Conservation (phyloP, 2,113 vertebrate genomes). For the Brachypteracias leptosomus region DNA sequence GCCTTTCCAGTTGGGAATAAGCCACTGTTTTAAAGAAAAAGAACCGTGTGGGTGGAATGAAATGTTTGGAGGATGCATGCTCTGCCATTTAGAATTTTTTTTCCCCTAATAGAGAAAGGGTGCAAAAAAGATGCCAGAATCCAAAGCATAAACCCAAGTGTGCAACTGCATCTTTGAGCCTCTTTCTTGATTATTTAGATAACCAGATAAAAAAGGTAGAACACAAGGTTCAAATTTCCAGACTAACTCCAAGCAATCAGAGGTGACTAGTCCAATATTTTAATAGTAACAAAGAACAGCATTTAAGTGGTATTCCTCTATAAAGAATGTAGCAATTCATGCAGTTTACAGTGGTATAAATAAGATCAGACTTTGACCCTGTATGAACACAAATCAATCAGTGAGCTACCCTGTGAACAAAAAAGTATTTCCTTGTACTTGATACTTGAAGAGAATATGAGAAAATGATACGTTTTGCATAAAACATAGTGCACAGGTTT, state of each 20-base stretch:
- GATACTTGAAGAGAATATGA: background rate
- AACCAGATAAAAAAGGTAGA: background rate
- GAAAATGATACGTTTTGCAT: background rate
- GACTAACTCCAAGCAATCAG: background rate
- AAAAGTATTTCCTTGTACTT: background rate
- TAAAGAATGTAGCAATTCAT: background rate
- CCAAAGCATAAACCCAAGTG: background rate
- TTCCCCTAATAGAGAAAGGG: background rate
- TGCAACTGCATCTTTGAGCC: background rate
- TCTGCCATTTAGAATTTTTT: conserved; percentile 39
- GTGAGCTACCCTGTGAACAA: background rate
- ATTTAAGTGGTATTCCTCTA: background rate
- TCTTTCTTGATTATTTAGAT: background rate
- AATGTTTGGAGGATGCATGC: conserved; percentile 48
- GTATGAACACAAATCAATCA: background rate
- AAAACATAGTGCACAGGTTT: background rate
- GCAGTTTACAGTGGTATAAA: background rate
- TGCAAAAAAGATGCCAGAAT: background rate
- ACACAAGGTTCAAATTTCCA: background rate
- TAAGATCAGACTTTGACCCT: background rate
- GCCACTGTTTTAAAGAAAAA: conserved; percentile 61
- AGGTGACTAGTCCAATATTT: background rate
- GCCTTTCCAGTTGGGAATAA: conserved; percentile 68
- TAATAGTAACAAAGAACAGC: background rate
- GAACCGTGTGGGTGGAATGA: conserved; percentile 53